phyloP scores from a whole-genome alignment of 2,113 vertebrate genomes.

The Ptychochromis oligacanthus region DNA sequence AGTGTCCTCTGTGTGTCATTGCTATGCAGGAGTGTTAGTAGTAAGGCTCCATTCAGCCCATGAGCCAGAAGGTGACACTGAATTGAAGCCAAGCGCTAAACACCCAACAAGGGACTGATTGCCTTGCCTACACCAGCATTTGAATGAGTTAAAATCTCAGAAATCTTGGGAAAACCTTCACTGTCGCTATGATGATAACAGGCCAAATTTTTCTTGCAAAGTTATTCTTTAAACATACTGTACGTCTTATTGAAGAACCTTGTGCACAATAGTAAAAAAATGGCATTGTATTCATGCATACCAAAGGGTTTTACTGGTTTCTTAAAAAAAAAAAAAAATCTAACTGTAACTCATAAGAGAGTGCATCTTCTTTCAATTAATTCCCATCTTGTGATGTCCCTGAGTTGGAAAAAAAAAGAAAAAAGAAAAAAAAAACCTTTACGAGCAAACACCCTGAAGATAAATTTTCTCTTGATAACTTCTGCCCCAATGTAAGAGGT shows the following conservation, averaged over 20 bases:
- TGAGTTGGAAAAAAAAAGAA: conserved; percentile 35
- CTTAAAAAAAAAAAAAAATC: conserved; percentile 38
- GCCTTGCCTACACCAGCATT: conserved; percentile 22
- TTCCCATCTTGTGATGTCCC: conserved; percentile 46
- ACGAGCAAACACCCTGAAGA: conserved; percentile 4
- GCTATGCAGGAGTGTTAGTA: conserved; percentile 60
- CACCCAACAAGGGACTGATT: conserved; percentile 42
- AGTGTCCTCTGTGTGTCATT: conserved; percentile 51
- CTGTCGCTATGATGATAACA: background rate
- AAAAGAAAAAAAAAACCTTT: background rate
- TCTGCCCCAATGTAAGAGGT: conserved; percentile 38
- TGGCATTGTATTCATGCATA: background rate
- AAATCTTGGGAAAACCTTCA: background rate
- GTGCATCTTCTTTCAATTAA: conserved; percentile 54
- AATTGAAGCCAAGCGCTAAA: conserved; percentile 56
- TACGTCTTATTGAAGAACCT: conserved; percentile 19
- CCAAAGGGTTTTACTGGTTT: background rate
- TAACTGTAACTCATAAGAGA: conserved; percentile 21
- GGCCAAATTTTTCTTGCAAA: background rate
- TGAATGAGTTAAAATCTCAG: conserved; percentile 18
- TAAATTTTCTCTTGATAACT: conserved; percentile 42
- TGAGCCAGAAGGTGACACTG: conserved; percentile 56
- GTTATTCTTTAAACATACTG: background rate
- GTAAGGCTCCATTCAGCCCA: conserved; percentile 58
- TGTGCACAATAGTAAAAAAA: conserved; percentile 21